phyloP scores from a whole-genome alignment of 2,797 vertebrate genomes.

The Danionella dracula region DNA sequence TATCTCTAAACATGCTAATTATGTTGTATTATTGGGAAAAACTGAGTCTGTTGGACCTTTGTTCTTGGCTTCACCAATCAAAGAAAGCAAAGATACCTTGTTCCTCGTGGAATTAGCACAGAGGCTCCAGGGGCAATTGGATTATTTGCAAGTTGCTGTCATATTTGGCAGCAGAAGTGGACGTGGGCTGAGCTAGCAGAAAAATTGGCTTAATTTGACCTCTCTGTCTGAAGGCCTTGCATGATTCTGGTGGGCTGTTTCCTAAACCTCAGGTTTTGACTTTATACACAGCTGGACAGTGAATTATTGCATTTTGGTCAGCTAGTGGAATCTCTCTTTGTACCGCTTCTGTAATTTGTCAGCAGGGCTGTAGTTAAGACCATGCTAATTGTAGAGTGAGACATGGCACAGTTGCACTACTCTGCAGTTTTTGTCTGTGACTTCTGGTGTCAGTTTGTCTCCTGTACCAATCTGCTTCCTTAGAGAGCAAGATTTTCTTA shows the following conservation, averaged over 20 bases:
- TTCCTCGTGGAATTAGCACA: constrained; percentile 49
- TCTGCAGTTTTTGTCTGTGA: constrained; percentile 64
- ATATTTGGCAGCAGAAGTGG: constrained; percentile 20
- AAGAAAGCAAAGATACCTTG: constrained; percentile 36
- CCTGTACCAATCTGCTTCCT: constrained; percentile 19
- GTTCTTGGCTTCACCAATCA: constrained; percentile 9
- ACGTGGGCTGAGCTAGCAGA: constrained; percentile 24
- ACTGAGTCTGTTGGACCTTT: background rate
- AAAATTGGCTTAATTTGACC: constrained; percentile 12
- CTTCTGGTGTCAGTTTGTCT: constrained; percentile 46
- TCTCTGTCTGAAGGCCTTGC: background rate
- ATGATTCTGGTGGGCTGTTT: background rate
- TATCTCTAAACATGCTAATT: no score
- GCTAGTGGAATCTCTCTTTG: constrained; percentile 53
- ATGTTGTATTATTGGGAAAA: no score
- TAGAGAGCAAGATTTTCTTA: no score
- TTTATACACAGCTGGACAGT: constrained; percentile 17
- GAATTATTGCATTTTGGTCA: constrained; percentile 49
- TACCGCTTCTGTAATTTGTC: constrained; percentile 70
- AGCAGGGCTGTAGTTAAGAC: constrained; percentile 69
- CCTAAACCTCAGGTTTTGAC: constrained; percentile 22
- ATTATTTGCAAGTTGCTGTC: constrained; percentile 59
- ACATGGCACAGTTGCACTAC: constrained; percentile 56
- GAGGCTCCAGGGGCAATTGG: constrained; percentile 53
- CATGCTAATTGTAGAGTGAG: constrained; percentile 71